phyloP scores from a whole-genome alignment of 1,140 invertebrate genomes.

The Hypsibius dujardini region DNA sequence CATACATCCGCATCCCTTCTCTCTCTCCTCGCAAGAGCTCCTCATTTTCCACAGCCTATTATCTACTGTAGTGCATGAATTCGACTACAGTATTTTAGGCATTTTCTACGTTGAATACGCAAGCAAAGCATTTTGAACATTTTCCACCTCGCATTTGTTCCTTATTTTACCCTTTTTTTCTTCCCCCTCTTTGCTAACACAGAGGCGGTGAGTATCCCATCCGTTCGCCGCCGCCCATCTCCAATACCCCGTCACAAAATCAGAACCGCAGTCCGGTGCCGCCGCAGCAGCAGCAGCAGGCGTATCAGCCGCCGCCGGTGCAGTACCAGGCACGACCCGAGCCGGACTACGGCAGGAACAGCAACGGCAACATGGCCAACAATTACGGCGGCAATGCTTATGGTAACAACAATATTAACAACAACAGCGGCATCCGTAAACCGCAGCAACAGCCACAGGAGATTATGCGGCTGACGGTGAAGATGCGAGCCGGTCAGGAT shows the following conservation, averaged over 20 bases:
- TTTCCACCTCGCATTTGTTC: too few relatives aligned
- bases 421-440: background rate
- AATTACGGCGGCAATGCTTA: background rate
- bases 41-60: too few relatives aligned
- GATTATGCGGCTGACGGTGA: slow-evolving; percentile 12
- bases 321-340: background rate
- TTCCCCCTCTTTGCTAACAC: background rate
- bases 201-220: slow-evolving; percentile 15
- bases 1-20: too few relatives aligned
- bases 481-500: slow-evolving; percentile 14
- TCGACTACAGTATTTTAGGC: too few relatives aligned
- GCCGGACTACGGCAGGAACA: background rate
- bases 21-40: too few relatives aligned
- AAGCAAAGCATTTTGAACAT: too few relatives aligned
- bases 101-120: too few relatives aligned
- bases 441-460: too few relatives aligned
- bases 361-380: background rate
- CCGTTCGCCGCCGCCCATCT: background rate
- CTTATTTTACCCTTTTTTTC: too few relatives aligned
- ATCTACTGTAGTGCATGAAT: too few relatives aligned
- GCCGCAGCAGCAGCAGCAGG: too few relatives aligned
- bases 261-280: background rate
- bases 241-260: too few relatives aligned
- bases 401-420: slow-evolving; percentile 5
- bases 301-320: background rate